phyloP scores from a whole-genome alignment of 2,797 vertebrate genomes.

The Malacoraja senta region DNA sequence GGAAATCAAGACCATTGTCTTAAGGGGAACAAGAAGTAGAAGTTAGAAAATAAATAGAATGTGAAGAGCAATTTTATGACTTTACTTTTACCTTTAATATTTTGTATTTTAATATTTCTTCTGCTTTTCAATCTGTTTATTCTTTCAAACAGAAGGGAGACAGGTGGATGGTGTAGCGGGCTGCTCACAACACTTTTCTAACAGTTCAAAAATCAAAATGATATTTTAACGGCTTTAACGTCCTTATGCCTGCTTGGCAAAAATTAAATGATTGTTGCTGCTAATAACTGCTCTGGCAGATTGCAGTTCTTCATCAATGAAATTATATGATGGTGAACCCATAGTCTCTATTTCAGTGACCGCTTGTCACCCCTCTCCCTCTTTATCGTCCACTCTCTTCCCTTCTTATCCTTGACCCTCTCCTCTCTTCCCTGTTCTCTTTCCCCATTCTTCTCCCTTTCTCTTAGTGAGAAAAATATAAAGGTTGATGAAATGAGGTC shows the following conservation, averaged over 20 bases:
- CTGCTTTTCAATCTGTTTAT: background rate
- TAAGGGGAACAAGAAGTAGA: background rate
- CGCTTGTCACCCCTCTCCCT: background rate
- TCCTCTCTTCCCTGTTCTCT: background rate
- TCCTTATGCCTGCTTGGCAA: too few species aligned
- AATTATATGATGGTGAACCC: background rate
- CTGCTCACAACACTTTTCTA: background rate
- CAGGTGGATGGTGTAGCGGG: too few species aligned
- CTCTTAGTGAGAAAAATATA: slow-evolving; percentile 49
- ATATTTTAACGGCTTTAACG: background rate
- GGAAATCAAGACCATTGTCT: background rate
- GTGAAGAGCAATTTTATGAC: background rate
- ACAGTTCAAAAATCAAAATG: background rate
- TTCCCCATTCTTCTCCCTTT: accelerated
- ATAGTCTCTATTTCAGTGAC: background rate
- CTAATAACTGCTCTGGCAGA: background rate
- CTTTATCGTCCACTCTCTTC: background rate
- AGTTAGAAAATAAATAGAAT: background rate
- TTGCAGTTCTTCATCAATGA: background rate
- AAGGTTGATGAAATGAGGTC: slow-evolving; percentile 61
- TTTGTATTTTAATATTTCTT: background rate
- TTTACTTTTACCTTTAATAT: background rate
- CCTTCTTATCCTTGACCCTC: background rate
- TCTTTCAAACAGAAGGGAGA: background rate
- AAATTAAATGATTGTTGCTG: background rate